Evolutionary conservation across 53 echinoderm and acorn worm species (phyloP).

Genomic region (Echinometra lucunter): DNA sequence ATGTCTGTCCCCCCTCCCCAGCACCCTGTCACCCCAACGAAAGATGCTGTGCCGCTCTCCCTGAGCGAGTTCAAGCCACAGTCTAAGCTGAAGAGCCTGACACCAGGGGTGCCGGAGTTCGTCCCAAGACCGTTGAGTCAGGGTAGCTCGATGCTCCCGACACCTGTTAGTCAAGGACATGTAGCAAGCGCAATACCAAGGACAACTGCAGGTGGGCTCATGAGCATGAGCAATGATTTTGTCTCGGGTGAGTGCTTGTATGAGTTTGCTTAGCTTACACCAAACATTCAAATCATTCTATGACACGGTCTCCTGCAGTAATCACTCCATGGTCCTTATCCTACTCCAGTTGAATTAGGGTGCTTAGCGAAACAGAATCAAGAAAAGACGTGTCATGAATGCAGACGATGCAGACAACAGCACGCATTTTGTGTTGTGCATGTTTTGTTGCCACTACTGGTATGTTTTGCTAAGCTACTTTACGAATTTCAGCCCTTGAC

Average conservation of each 20-base stretch:
- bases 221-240: conserved; percentile 61
- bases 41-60: conserved; percentile 20
- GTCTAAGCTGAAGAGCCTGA: conserved; percentile 64
- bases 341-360: no score
- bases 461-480: no score
- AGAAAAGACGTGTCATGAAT: no score
- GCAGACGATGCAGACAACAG: no score
- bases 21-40: conserved; percentile 23
- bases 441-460: no score
- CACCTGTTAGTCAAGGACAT: conserved; percentile 28
- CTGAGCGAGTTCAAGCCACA: conserved; percentile 65
- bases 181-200: conserved; percentile 50
- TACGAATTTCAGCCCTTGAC: no score
- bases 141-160: neutral
- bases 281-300: no score
- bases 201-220: conserved; percentile 47
- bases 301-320: no score
- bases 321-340: no score
- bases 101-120: conserved; percentile 90
- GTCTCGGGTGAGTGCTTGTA: conserved; percentile 43
- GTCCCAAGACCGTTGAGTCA: conserved; percentile 76
- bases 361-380: no score
- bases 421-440: no score
- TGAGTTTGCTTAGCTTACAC: neutral
- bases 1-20: conserved; percentile 59